Conservation (phyloP, 1,140 invertebrate species). For the Aporrectodea caliginosa region DNA sequence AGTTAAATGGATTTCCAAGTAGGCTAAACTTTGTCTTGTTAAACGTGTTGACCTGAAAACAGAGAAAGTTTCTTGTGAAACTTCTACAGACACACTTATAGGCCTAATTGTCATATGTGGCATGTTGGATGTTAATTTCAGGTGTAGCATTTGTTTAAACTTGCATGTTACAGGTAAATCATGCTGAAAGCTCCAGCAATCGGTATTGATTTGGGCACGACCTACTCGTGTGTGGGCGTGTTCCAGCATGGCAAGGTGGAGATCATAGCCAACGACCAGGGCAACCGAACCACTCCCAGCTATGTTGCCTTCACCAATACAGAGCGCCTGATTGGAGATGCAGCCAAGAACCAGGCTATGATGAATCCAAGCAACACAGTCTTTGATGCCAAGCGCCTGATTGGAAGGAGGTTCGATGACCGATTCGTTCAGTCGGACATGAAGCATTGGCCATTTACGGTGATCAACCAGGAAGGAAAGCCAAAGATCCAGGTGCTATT, state of each 20-base stretch:
- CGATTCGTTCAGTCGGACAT: constrained; percentile 64
- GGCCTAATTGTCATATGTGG: no score
- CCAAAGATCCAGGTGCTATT: constrained; percentile 76
- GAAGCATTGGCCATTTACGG: constrained; percentile 67
- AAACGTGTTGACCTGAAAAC: no score
- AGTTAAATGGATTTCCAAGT: no score
- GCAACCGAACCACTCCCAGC: constrained; percentile 83
- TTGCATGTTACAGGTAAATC: background rate
- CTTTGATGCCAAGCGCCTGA: constrained; percentile 77
- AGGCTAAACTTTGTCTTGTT: no score
- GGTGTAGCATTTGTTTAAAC: no score
- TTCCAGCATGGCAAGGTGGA: constrained; percentile 75
- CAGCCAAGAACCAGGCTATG: constrained; percentile 62
- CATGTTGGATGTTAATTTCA: no score
- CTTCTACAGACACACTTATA: no score
- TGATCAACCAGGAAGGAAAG: constrained; percentile 68
- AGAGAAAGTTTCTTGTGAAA: no score
- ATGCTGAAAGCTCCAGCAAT: constrained; percentile 50
- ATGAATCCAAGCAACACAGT: constrained; percentile 95
- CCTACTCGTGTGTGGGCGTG: constrained; percentile 60
- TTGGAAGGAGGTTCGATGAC: constrained; percentile 74
- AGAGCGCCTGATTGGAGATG: constrained; percentile 82
- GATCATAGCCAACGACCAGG: constrained; percentile 88
- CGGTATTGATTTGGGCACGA: constrained; percentile 61
- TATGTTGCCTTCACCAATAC: constrained; percentile 88